A percentile compares a stretch with the other conserved stretches of the same genome.
Evolutionary conservation across 2,797 vertebrate genomes (phyloP).

Genomic region (Sebastes melanostomus): DNA sequence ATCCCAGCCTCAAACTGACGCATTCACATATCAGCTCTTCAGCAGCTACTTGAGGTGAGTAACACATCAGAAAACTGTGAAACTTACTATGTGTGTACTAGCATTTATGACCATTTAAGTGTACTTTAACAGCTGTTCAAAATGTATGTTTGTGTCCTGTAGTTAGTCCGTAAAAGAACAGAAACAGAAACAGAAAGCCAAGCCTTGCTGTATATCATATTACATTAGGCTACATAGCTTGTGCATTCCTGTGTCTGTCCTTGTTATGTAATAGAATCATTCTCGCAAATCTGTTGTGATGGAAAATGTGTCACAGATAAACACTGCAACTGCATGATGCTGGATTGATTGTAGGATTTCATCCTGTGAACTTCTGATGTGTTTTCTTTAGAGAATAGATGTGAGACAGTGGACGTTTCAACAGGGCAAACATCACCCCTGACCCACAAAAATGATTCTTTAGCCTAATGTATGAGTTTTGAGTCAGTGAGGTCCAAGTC

Average conservation of each 20-base stretch:
- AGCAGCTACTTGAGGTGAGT: slow-evolving; percentile 58
- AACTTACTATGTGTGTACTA: neutral
- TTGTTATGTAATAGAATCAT: slow-evolving; percentile 61
- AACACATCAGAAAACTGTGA: neutral
- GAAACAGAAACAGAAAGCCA: neutral
- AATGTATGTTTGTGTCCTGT: neutral
- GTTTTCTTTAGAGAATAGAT: neutral
- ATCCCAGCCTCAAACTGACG: slow-evolving; percentile 52
- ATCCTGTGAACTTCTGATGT: neutral
- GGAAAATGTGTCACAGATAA: neutral
- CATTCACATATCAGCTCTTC: slow-evolving; percentile 60
- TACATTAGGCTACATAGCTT: slow-evolving; percentile 31
- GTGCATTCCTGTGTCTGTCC: slow-evolving; percentile 55
- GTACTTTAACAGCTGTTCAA: neutral
- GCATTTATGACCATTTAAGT: neutral
- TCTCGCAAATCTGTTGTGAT: slow-evolving; percentile 6
- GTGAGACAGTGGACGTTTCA: neutral
- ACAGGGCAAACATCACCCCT: neutral
- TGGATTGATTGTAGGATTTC: neutral
- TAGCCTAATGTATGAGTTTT: slow-evolving; percentile 4
- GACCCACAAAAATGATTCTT: neutral
- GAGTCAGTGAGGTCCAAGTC: neutral
- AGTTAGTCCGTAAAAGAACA: neutral
- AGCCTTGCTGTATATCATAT: slow-evolving; percentile 33
- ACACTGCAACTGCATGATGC: neutral